Conservation (phyloP, 2,113 vertebrate genomes). For the Empidonax traillii region DNA sequence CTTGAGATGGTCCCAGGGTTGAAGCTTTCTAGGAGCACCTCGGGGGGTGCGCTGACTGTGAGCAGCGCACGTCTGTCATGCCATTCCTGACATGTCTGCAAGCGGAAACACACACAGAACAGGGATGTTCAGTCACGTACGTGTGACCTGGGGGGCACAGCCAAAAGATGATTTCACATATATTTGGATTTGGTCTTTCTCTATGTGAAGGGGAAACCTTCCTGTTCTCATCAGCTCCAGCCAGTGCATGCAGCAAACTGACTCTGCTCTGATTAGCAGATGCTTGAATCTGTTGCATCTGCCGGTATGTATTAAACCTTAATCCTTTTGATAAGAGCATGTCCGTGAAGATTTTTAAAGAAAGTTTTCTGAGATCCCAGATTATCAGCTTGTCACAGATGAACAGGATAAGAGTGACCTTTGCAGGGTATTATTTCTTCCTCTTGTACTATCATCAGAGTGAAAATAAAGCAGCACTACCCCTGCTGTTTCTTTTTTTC, state of each 20-base stretch:
- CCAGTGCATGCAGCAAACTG: not conserved
- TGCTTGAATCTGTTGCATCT: slow-evolving; percentile 45
- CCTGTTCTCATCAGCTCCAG: not conserved
- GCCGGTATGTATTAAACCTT: slow-evolving; percentile 55
- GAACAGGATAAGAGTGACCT: slow-evolving; percentile 50
- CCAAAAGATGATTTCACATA: not conserved
- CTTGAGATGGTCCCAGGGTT: not conserved
- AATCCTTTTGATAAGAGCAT: slow-evolving; percentile 62
- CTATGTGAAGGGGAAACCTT: not conserved
- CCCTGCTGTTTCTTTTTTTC: slow-evolving; percentile 13
- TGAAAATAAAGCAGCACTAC: slow-evolving; percentile 24
- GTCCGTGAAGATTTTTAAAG: slow-evolving; percentile 40
- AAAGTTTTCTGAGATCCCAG: slow-evolving; percentile 37
- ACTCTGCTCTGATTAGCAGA: slow-evolving; percentile 32
- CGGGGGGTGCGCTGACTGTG: fast-evolving
- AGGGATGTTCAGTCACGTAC: fast-evolving
- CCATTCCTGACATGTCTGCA: not conserved
- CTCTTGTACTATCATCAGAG: slow-evolving; percentile 3
- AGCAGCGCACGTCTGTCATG: not conserved
- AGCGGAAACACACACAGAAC: not conserved
- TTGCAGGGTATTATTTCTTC: slow-evolving; percentile 50
- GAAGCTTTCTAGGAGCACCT: not conserved
- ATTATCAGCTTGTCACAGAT: slow-evolving; percentile 57
- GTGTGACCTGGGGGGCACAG: not conserved
- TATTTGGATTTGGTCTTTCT: not conserved